A percentile compares a stretch with the other conserved stretches of the same genome.
phyloP scores from a whole-genome alignment of 2,113 vertebrate genomes.

The Rhinolophus sinicus region DNA sequence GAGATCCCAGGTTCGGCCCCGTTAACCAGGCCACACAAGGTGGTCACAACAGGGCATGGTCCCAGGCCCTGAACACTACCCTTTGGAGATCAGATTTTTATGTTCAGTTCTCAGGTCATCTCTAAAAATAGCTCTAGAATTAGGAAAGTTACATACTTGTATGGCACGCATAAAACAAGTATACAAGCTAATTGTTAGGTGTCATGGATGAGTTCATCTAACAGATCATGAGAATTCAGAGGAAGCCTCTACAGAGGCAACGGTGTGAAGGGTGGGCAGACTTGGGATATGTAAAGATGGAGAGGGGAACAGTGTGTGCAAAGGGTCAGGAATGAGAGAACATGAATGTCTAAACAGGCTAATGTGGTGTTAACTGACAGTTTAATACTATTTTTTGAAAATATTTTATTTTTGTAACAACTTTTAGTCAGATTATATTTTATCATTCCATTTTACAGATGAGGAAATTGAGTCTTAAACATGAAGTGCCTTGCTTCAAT shows the following conservation, averaged over 20 bases:
- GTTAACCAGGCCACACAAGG: not conserved
- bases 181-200: not conserved
- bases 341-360: not conserved
- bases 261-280: not conserved
- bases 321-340: not conserved
- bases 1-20: not conserved
- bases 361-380: accelerated
- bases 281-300: not conserved
- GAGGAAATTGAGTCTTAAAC: not conserved
- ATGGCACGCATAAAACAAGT: not conserved
- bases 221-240: not conserved
- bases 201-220: not conserved
- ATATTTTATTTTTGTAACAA: not conserved
- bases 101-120: not conserved
- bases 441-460: not conserved
- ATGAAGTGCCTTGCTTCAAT: not conserved
- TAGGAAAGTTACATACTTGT: not conserved
- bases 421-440: not conserved
- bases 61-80: not conserved
- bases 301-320: accelerated
- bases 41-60: not conserved
- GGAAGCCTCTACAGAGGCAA: not conserved
- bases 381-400: not conserved
- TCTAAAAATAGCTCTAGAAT: not conserved
- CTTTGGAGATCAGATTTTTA: not conserved